Percentiles rank a stretch among this genome's conserved stretches.
phyloP scores from a whole-genome alignment of 2,888 invertebrate species.

The Piscicola geometra region DNA sequence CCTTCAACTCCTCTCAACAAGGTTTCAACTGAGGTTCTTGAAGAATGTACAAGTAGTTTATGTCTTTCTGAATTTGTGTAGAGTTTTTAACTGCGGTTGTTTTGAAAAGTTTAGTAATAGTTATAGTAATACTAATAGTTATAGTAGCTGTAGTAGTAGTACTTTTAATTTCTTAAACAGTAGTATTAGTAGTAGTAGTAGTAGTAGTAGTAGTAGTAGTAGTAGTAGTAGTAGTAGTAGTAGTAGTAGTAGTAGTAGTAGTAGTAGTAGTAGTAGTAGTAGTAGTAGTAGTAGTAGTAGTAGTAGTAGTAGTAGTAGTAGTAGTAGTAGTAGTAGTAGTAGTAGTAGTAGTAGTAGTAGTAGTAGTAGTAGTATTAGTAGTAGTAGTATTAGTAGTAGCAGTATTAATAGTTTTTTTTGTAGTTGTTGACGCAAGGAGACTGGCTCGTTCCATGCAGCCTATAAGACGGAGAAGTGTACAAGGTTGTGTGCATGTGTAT shows the following conservation, averaged over 20 bases:
- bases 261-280: conserved; percentile 33
- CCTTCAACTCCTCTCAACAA: no score
- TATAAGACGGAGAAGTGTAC: neutral
- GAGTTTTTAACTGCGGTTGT: no score
- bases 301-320: conserved; percentile 33
- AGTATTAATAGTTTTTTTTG: neutral
- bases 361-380: conserved; percentile 33
- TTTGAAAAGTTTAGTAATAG: neutral
- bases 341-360: conserved; percentile 31
- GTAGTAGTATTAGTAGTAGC: conserved; percentile 12
- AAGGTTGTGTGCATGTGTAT: no score
- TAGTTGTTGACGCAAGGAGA: no score
- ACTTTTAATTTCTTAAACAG: neutral
- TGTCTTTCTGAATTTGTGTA: no score
- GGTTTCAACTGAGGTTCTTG: no score
- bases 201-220: conserved; percentile 30
- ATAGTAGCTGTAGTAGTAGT: neutral
- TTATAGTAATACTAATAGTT: conserved; percentile 4
- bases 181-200: conserved; percentile 14
- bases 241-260: conserved; percentile 32
- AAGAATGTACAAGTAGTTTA: no score
- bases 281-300: conserved; percentile 33
- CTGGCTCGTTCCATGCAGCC: no score
- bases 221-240: conserved; percentile 32
- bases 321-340: conserved; percentile 32